Conservation (phyloP, 2,888 invertebrate species). For the Microctonus hyperodae region DNA sequence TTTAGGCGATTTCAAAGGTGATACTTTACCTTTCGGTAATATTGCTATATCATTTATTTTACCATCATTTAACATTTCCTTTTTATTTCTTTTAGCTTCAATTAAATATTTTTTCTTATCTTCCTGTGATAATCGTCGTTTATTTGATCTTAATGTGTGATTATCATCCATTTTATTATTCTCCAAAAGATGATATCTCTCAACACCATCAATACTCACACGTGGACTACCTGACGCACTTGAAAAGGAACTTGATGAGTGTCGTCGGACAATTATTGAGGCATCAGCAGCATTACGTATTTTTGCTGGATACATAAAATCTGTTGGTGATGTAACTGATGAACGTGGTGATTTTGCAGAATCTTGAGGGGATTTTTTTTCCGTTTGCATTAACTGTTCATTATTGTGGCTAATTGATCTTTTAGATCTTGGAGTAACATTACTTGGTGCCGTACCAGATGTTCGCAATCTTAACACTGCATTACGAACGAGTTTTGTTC, state of each 20-base stretch:
- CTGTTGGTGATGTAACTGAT: constrained; percentile 42
- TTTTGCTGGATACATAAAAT: constrained; percentile 56
- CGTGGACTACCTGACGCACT: constrained; percentile 74
- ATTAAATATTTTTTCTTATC: constrained; percentile 40
- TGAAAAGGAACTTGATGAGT: constrained; percentile 85
- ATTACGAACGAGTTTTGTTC: constrained; percentile 71
- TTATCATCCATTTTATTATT: constrained; percentile 30
- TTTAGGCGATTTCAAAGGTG: constrained; percentile 21
- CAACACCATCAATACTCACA: constrained; percentile 62
- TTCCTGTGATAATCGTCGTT: constrained; percentile 48
- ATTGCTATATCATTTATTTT: constrained; percentile 21
- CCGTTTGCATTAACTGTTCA: constrained; percentile 13
- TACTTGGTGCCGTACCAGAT: constrained; percentile 65
- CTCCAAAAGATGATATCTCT: constrained; percentile 32
- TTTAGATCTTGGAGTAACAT: constrained; percentile 65
- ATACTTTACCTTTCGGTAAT: constrained; percentile 2
- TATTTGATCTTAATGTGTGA: constrained; percentile 47
- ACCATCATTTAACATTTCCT: constrained; percentile 12
- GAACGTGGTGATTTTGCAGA: constrained; percentile 29
- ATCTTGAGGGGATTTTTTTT: constrained; percentile 42
- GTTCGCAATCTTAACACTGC: constrained; percentile 66
- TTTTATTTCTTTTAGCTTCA: constrained; percentile 30
- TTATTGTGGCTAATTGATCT: constrained; percentile 59
- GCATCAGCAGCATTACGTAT: constrained; percentile 71
- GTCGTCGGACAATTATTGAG: constrained; percentile 81